Base-by-base conservation (phyloP, 2,797 vertebrate species). In the Merluccius polli region DNA sequence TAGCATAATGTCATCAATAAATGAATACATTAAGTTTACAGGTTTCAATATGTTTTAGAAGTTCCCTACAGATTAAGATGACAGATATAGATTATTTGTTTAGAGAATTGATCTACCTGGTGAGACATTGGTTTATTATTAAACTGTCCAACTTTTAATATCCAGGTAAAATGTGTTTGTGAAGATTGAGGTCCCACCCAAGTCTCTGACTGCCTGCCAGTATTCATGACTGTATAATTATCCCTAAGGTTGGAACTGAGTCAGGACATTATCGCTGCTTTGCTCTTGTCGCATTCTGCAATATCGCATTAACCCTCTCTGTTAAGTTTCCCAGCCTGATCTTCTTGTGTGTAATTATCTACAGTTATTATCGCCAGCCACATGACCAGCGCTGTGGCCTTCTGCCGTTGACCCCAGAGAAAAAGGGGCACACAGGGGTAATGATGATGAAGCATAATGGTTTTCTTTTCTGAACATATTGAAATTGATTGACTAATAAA, bases 1-100 rank as follows among this genome's bases (percentile, higher is more conserved):
- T 82, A 86, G 90, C 73, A 67, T 72, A 78, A 84, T 63, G 72
- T 67, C 32, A 67, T 63, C 24, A 77, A 80, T 78, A 69, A 75
- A 80, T 70, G 24, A 76, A 81, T 77, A 71, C 71, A 77, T 82
- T 70, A 77, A 77, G 30, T 83, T n/a, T 30, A 69, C 70, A 67
- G 59, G 59, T 59, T 80, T 32, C 33, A 65, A 73, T 70, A 7
- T 75, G n/a, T 44, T 9, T 70, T 75, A 77, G 12, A 59, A 65
- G 24, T 24, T 9, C 69, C 48, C 52, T 81, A 75, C 32, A 71
- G 3, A 79, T 76, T 33, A 29, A 78, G 68, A 9, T 24, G n/a
- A n/a, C n/a, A n/a, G n/a, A n/a, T n/a, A n/a, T n/a, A n/a, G n/a
- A n/a, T n/a, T n/a, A 71, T 33, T 31, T 44, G 13, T 9, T 78